A percentile compares a stretch with the other conserved stretches of the same genome.
Evolutionary conservation across 2,113 vertebrate species (phyloP).

Genomic region (Grallaria varia): DNA sequence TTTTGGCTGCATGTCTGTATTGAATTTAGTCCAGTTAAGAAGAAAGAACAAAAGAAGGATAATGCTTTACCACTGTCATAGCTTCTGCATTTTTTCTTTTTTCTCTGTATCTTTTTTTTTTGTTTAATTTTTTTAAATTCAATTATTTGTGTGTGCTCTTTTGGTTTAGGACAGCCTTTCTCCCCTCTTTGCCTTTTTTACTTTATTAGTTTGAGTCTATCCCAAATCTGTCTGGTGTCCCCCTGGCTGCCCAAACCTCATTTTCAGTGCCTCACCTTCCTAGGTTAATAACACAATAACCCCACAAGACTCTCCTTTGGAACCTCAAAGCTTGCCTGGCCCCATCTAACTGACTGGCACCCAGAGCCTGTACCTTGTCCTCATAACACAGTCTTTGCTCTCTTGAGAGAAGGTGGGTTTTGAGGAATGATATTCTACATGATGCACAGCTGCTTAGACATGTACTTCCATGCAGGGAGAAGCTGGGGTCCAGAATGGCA

Average conservation of each 20-base stretch:
- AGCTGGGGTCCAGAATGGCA: neutral
- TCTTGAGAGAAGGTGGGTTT: neutral
- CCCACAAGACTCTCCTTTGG: neutral
- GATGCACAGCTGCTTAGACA: neutral
- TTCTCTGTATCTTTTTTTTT: neutral
- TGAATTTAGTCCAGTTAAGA: neutral
- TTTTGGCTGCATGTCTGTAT: neutral
- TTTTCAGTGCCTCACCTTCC: neutral
- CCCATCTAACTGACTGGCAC: neutral
- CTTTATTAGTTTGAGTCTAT: neutral
- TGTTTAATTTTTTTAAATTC: neutral
- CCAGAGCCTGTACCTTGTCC: neutral
- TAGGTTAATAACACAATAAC: neutral
- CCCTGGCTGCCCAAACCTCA: neutral
- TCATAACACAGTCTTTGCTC: neutral
- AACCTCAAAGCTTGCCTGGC: neutral
- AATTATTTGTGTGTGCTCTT: neutral
- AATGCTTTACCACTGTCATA: neutral
- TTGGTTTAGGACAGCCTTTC: neutral
- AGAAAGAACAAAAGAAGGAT: neutral
- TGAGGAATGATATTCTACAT: neutral
- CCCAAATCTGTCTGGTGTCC: neutral
- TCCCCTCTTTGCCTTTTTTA: neutral
- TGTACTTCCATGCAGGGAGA: neutral
- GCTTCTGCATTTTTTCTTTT: neutral